Base-by-base conservation (phyloP, 35 echinoderm and acorn worm genomes). In the Ptychodera flava region DNA sequence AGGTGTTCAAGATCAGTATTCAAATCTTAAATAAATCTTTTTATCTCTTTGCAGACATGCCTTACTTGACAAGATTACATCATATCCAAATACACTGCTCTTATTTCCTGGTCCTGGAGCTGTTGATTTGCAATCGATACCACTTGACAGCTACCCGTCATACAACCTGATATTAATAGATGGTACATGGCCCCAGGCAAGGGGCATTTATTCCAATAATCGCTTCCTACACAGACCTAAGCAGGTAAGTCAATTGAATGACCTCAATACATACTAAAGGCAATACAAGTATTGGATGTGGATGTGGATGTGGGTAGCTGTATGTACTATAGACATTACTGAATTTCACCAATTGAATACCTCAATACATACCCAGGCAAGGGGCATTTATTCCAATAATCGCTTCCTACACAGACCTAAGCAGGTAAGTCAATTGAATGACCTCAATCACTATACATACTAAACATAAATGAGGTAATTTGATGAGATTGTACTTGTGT, bases 101-200 rank as follows among this genome's bases (percentile, higher is more conserved):
- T 79, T 98, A n/a, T 98, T 89, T 77, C 95, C 95, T 33, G 95
- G 95, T 28, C 90, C 92, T 6, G 90, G 92, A 30, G 95, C 95
- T 0, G 80, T 98, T 6, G 90, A 98, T 28, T 90, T 98, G 29
- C 79, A 85, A 14, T 32, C 89, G 15, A 80, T 98, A 32, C 95
- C 95, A 35, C 32, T 78, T 79, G 53, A 91, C 77, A 81, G 80
- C 1, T 36, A 76, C 31, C 38, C 84, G 27, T 80, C 30, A 32
- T 98, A 94, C 38, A 92, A 94, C 33, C 79, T 98, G 27, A 92
- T 98, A 79, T 78, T 98, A 33, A 86, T 98, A 75, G 95, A 98
- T 80, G 95, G 95, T 16, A 98, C 95, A 22, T 98, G 95, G 95
- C 84, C 85, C 34, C 95, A 98, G 81, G 95, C 95, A 52, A 98